Conservation (phyloP, 2,888 invertebrate genomes). For the Drosophila seclusa region DNA sequence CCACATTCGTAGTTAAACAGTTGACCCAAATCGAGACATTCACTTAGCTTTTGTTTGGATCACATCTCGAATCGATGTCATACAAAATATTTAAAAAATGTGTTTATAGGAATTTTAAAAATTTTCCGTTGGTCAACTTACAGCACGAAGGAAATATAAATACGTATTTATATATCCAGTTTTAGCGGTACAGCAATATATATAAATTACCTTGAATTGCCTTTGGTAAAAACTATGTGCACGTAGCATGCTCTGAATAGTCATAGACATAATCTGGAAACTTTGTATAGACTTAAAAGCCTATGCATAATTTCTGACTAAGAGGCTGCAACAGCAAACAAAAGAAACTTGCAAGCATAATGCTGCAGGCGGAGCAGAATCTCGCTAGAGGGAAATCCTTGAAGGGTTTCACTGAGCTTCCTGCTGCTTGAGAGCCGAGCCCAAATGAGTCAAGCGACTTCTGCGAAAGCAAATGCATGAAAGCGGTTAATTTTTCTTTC, state of each 20-base stretch:
- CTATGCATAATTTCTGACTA: constrained; percentile 15
- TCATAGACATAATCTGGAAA: background rate
- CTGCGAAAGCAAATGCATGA: constrained; percentile 29
- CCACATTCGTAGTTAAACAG: constrained; percentile 9
- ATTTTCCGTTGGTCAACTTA: background rate
- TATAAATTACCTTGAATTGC: background rate
- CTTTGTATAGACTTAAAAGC: constrained; percentile 19
- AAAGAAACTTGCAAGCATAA: constrained; percentile 10
- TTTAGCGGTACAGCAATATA: background rate
- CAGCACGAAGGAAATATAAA: background rate
- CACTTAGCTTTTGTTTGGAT: constrained; percentile 5
- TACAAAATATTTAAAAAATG: background rate
- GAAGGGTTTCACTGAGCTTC: constrained; percentile 55
- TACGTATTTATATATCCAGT: background rate
- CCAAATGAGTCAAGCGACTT: constrained; percentile 24
- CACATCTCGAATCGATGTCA: background rate
- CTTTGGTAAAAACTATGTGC: background rate
- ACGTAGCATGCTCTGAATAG: background rate
- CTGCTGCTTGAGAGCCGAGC: constrained; percentile 24
- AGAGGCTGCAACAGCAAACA: constrained; percentile 34
- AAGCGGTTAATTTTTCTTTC: constrained; percentile 28
- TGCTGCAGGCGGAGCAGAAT: background rate
- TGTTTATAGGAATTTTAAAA: background rate
- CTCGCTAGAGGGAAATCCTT: constrained; percentile 36
- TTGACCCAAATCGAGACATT: constrained; percentile 28